phyloP scores from a whole-genome alignment of 2,797 vertebrate species.

The Eleutherodactylus coqui region DNA sequence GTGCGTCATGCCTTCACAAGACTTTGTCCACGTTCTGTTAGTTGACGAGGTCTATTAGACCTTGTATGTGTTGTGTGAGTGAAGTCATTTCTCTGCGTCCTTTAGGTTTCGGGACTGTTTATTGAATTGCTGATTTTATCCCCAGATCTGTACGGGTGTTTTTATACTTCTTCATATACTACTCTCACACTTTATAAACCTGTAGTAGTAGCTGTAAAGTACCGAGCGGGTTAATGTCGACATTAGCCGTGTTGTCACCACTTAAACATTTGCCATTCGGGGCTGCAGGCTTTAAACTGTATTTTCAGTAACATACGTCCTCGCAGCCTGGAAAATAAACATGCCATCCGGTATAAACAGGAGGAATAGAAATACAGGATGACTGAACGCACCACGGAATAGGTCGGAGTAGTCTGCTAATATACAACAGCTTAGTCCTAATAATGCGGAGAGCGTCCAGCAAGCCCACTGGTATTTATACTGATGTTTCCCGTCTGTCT shows the following conservation, averaged over 20 bases:
- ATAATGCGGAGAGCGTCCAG: not conserved
- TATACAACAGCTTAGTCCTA: slow-evolving; percentile 1
- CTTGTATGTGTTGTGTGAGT: too few species aligned
- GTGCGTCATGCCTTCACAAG: too few species aligned
- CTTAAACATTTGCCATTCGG: slow-evolving; percentile 15
- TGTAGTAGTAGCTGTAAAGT: not conserved
- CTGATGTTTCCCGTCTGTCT: not conserved
- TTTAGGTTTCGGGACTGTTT: too few species aligned
- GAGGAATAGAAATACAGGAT: slow-evolving; percentile 24
- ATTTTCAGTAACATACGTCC: slow-evolving; percentile 30
- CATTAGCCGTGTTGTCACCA: slow-evolving; percentile 28
- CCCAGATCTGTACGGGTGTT: not conserved
- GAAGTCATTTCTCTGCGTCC: too few species aligned
- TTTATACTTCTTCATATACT: not conserved
- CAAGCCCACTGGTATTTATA: not conserved
- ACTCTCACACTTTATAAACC: too few species aligned
- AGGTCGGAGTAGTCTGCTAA: too few species aligned
- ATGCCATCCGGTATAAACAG: slow-evolving; percentile 28
- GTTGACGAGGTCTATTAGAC: too few species aligned
- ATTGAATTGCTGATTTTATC: too few species aligned
- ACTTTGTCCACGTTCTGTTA: too few species aligned
- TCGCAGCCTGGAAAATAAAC: not conserved
- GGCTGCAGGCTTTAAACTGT: not conserved
- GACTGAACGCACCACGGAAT: slow-evolving; percentile 11
- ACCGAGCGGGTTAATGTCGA: not conserved